Evolutionary conservation across 2,888 invertebrate genomes (phyloP).

Genomic region (Tinea pellionella): DNA sequence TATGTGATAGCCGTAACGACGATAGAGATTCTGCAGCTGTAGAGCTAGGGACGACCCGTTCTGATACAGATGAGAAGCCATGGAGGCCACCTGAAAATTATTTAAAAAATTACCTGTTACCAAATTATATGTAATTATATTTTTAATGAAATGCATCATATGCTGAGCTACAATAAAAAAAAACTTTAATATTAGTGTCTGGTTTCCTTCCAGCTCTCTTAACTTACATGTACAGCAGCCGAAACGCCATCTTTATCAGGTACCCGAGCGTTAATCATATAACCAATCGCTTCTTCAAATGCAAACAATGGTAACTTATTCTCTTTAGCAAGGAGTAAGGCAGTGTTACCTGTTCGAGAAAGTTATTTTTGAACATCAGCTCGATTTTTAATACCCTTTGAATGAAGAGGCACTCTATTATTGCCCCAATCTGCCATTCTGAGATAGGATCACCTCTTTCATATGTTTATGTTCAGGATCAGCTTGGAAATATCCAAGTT

Average conservation of each 20-base stretch:
- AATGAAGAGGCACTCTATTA: too few relatives aligned
- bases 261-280: slow-evolving; percentile 91
- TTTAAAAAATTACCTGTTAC: not conserved
- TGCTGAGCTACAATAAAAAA: too few relatives aligned
- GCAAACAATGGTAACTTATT: slow-evolving; percentile 89
- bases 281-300: slow-evolving; percentile 99
- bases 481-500: too few relatives aligned
- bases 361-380: too few relatives aligned
- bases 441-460: too few relatives aligned
- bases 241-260: slow-evolving; percentile 97
- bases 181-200: too few relatives aligned
- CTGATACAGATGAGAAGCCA: slow-evolving; percentile 71
- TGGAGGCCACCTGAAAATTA: slow-evolving; percentile 40
- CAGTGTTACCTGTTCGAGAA: slow-evolving; percentile 83
- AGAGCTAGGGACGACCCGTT: slow-evolving; percentile 66
- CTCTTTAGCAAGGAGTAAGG: slow-evolving; percentile 75
- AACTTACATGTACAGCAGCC: slow-evolving; percentile 76
- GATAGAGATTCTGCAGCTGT: slow-evolving; percentile 82
- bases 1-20: slow-evolving; percentile 89
- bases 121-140: too few relatives aligned
- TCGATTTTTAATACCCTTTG: too few relatives aligned
- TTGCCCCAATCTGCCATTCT: too few relatives aligned
- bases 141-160: too few relatives aligned
- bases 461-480: too few relatives aligned
- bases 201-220: too few relatives aligned